Percentiles rank a stretch among this genome's conserved stretches.
Conservation (phyloP, 2,888 invertebrate genomes). For the Drosophila setosimentum region DNA sequence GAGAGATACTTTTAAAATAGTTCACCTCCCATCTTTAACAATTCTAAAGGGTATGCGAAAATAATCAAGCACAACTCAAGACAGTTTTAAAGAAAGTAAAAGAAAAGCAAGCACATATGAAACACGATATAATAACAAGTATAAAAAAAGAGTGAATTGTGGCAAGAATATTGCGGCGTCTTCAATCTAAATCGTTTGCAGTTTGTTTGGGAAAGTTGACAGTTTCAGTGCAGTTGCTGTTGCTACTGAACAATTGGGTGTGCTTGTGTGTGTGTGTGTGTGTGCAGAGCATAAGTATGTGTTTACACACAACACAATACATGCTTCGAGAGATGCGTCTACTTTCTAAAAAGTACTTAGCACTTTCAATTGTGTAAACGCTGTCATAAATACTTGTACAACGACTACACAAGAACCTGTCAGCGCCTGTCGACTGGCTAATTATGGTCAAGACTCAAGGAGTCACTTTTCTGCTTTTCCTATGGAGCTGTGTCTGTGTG, state of each 20-base stretch:
- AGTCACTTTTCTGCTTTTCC: slow-evolving; percentile 30
- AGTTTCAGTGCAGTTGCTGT: slow-evolving; percentile 64
- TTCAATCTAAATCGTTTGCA: slow-evolving; percentile 42
- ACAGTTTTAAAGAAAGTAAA: slow-evolving; percentile 55
- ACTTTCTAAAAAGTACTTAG: slow-evolving; percentile 80
- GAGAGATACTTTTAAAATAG: neutral
- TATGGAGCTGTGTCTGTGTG: slow-evolving; percentile 6
- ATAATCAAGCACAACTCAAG: slow-evolving; percentile 24
- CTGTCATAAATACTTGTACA: slow-evolving; percentile 20
- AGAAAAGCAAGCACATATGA: slow-evolving; percentile 39
- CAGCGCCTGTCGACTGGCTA: slow-evolving; percentile 46
- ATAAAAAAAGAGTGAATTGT: slow-evolving; percentile 32
- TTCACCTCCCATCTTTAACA: neutral
- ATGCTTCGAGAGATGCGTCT: slow-evolving; percentile 35
- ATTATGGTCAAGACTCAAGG: slow-evolving; percentile 51
- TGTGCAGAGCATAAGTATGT: neutral
- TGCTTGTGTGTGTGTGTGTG: slow-evolving; percentile 3
- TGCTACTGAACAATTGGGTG: slow-evolving; percentile 54
- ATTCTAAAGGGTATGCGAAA: slow-evolving; percentile 32
- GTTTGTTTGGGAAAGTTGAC: slow-evolving; percentile 70
- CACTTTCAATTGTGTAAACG: slow-evolving; percentile 69
- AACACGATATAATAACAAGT: slow-evolving; percentile 16
- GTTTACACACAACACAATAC: neutral
- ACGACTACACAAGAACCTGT: slow-evolving; percentile 52
- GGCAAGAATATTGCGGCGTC: slow-evolving; percentile 53